Conservation (phyloP, 2,888 invertebrate genomes). For the Sepiola atlantica region DNA sequence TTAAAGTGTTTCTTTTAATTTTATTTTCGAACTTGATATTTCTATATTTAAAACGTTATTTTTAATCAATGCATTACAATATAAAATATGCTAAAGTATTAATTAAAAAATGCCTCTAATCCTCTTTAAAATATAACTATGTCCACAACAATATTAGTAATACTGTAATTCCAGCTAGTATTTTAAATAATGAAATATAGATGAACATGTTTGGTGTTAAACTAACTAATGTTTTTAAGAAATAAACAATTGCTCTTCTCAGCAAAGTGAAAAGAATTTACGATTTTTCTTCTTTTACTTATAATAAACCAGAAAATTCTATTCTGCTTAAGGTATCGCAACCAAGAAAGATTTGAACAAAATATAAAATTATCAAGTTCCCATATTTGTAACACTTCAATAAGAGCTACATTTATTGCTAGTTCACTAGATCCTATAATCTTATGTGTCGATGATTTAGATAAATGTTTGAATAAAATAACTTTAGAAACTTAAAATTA, state of each 20-base stretch:
- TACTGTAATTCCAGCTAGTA: no score
- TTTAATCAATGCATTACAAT: no score
- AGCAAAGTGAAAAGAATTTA: neutral
- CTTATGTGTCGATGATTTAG: no score
- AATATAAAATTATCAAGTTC: neutral
- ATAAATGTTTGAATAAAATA: no score
- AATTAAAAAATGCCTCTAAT: no score
- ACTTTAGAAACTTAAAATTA: no score
- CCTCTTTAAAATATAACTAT: no score
- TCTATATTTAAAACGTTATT: no score
- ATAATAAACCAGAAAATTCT: neutral
- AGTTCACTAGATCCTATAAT: neutral
- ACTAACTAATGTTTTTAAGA: neutral
- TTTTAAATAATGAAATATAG: neutral
- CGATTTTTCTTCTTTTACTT: neutral
- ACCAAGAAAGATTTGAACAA: neutral
- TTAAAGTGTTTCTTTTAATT: neutral
- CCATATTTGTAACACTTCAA: neutral
- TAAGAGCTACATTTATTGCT: conserved; percentile 14
- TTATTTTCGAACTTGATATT: neutral
- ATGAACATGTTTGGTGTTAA: neutral
- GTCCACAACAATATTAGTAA: no score
- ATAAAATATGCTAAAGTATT: no score
- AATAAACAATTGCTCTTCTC: conserved; percentile 16
- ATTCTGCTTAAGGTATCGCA: neutral